These are phyloP conservation scores for Drosophila persimilis DNA, from an alignment of 1,140 invertebrate species.

Conservation along the genomic window DNA sequence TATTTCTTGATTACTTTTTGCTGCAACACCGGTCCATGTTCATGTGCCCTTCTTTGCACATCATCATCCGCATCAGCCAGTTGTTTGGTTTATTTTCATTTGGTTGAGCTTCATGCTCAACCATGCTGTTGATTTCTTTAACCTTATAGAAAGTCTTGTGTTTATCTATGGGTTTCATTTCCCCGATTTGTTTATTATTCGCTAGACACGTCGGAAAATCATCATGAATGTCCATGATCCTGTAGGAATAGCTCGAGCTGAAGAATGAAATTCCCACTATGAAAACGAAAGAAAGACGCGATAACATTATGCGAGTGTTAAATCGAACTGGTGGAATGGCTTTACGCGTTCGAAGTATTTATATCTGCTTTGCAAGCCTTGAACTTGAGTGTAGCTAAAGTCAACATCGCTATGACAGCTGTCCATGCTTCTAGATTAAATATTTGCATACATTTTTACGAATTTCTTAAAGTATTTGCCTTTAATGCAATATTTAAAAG, in stretches of 20 bases:
- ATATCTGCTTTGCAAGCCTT: constrained; percentile 42
- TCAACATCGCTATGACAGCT: constrained; percentile 43
- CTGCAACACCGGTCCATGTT: too few species aligned
- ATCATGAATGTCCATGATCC: constrained; percentile 14
- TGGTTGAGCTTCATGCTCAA: background rate
- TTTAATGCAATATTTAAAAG: constrained; percentile 35
- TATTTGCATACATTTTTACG: constrained; percentile 21
- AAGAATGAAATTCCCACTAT: constrained; percentile 6
- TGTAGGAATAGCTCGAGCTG: constrained; percentile 17
- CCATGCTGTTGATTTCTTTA: background rate
- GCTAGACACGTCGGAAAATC: constrained; percentile 32
- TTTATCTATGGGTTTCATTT: constrained; percentile 6
- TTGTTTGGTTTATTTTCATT: constrained; percentile 11
- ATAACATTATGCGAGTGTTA: constrained; percentile 34
- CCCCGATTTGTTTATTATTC: background rate
- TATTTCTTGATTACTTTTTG: too few species aligned
- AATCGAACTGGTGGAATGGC: constrained; percentile 31
- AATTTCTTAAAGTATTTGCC: constrained; percentile 17
- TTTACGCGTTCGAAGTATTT: constrained; percentile 19
- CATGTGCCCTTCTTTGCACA: too few species aligned
- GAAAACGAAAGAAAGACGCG: constrained; percentile 11
- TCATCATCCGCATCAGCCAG: constrained; percentile 48
- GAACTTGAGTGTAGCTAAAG: constrained; percentile 39
- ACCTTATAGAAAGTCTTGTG: constrained; percentile 32
- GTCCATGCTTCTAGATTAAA: constrained; percentile 33